These are phyloP conservation scores for Hemibagrus wyckioides DNA, from an alignment of 2,113 vertebrate genomes.

Conservation along the genomic window DNA sequence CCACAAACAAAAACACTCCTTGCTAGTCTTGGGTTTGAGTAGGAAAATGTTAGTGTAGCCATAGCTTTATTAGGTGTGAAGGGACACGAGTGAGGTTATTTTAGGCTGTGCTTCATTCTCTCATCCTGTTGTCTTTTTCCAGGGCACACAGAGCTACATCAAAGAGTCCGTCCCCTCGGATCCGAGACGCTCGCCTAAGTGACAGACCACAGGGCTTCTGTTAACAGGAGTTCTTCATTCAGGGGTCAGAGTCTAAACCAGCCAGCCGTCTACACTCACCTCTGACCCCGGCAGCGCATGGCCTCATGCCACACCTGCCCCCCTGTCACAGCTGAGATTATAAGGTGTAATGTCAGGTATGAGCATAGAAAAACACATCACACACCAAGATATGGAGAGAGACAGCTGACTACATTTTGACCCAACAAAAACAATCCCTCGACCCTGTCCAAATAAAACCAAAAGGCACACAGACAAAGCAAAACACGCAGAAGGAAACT, in stretches of 20 bases:
- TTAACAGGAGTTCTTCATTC: conserved; percentile 70
- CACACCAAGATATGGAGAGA: conserved; percentile 42
- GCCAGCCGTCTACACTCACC: conserved; percentile 62
- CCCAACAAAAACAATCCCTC: conserved; percentile 44
- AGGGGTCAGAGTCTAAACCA: conserved; percentile 69
- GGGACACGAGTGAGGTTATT: conserved; percentile 56
- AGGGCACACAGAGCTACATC: conserved; percentile 23
- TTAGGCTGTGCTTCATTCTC: conserved; percentile 44
- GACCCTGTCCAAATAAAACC: conserved; percentile 23
- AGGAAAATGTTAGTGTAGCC: conserved; percentile 52
- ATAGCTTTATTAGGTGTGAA: conserved; percentile 53
- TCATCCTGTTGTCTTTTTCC: conserved; percentile 38
- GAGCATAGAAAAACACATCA: conserved; percentile 40
- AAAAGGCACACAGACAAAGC: conserved; percentile 19
- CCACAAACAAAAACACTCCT: conserved; percentile 57
- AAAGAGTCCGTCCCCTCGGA: conserved; percentile 47
- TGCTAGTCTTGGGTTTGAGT: conserved; percentile 12
- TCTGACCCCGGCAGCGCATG: conserved; percentile 69
- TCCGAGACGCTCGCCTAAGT: neutral
- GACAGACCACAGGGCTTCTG: conserved; percentile 42
- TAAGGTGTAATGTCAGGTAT: conserved; percentile 41
- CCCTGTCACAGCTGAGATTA: conserved; percentile 22
- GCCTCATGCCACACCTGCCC: conserved; percentile 52
- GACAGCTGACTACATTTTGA: conserved; percentile 69
- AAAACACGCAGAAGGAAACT: neutral